Conservation (phyloP, 1,140 invertebrate species). For the Antheraea pernyi region DNA sequence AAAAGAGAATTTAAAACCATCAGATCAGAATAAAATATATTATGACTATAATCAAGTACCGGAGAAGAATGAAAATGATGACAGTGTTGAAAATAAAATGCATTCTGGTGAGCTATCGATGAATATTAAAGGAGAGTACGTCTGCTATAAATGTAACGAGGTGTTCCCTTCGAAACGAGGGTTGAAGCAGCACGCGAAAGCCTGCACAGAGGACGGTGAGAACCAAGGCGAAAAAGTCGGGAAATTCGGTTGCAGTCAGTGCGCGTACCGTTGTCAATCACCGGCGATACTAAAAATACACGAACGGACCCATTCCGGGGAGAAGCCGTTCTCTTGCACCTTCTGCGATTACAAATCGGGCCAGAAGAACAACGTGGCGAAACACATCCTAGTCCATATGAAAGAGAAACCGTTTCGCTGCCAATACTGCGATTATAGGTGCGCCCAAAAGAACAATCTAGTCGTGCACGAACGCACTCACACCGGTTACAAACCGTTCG, state of each 20-base stretch:
- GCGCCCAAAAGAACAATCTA: conserved; percentile 82
- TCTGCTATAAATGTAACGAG: conserved; percentile 63
- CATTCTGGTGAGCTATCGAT: conserved; percentile 39
- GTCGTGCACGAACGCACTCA: conserved; percentile 81
- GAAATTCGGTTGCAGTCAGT: conserved; percentile 68
- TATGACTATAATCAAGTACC: conserved; percentile 28
- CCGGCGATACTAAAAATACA: conserved; percentile 85
- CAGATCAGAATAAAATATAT: conserved; percentile 58
- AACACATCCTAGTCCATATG: conserved; percentile 87
- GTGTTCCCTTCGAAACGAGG: conserved; percentile 59
- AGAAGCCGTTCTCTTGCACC: conserved; percentile 81
- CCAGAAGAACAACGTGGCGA: conserved; percentile 87
- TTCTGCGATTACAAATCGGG: conserved; percentile 88
- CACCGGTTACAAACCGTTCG: conserved; percentile 82
- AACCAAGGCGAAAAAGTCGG: conserved; percentile 47
- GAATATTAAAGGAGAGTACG: conserved; percentile 65
- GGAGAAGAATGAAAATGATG: conserved; percentile 39
- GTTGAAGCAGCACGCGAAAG: conserved; percentile 61
- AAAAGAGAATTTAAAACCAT: conserved; percentile 64
- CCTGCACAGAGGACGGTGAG: conserved; percentile 43
- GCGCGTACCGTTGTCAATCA: conserved; percentile 71
- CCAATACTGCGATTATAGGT: conserved; percentile 84
- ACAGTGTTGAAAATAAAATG: conserved; percentile 44
- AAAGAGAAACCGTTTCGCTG: conserved; percentile 88
- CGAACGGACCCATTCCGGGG: conserved; percentile 81